These are phyloP conservation scores for Marisa cornuarietis DNA, from an alignment of 1,140 invertebrate genomes.

Conservation along the genomic window DNA sequence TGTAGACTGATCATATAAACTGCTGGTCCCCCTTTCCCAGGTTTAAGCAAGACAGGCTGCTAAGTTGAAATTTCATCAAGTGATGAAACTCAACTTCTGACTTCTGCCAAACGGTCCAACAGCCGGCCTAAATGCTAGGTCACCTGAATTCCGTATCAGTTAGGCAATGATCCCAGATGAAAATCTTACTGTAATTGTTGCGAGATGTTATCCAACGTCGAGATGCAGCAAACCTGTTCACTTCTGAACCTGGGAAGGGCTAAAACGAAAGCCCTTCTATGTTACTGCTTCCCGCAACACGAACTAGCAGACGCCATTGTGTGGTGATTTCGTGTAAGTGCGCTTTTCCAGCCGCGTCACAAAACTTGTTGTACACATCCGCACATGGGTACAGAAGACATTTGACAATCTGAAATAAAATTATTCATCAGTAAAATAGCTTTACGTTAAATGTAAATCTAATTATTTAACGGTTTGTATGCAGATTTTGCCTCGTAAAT, in stretches of 20 bases:
- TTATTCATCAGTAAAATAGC: too few relatives aligned
- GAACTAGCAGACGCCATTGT: conserved; percentile 25
- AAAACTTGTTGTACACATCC: conserved; percentile 9
- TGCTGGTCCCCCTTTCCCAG: conserved; percentile 18
- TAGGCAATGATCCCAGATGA: neutral
- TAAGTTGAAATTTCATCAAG: conserved; percentile 8
- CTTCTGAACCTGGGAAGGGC: conserved; percentile 25
- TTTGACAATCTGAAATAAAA: too few relatives aligned
- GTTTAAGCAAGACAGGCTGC: conserved; percentile 24
- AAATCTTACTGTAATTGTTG: neutral
- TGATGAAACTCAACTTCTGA: conserved; percentile 4
- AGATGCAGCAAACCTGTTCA: conserved; percentile 19
- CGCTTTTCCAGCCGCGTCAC: conserved; percentile 3
- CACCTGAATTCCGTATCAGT: neutral
- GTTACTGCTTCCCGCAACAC: conserved; percentile 12
- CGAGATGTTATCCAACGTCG: conserved; percentile 15
- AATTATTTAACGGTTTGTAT: too few relatives aligned
- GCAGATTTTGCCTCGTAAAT: too few relatives aligned
- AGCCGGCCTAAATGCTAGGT: neutral
- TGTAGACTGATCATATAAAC: too few relatives aligned
- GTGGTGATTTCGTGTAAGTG: conserved; percentile 19
- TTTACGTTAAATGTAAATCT: too few relatives aligned
- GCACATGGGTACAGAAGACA: neutral
- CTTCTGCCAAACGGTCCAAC: conserved; percentile 4
- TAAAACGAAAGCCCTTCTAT: conserved; percentile 4